Evolutionary conservation across 2,113 vertebrate species (phyloP), one percentile per base, ranked within the genome.

Genomic region (Noctilio leporinus): DNA sequence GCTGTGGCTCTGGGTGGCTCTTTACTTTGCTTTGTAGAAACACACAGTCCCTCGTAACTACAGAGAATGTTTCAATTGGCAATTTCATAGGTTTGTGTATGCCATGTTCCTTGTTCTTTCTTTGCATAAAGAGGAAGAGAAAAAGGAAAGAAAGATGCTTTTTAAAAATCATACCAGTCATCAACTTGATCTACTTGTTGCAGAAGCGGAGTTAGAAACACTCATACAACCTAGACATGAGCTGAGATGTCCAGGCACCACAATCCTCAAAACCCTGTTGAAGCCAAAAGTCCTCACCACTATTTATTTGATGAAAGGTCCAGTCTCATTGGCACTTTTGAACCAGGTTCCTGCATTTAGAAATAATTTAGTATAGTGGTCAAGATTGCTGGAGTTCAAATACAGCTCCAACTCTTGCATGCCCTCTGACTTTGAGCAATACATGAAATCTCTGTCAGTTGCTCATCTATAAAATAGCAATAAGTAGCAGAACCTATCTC

Each of bases 261-360:
- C 17, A 30, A 20, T 24, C 14, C 16, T 67, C 86, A 81, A 72
- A 47, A 24, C 3, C 7, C 35, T 22, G 1, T 9, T 33, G 72
- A 69, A 33, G 43, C 72, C 87, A 14, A 45, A 26, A 51, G 1
- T 28, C 53, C 10, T 65, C 38, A 17, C 14, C 9, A 9, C 12
- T 22, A 6, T 57, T 24, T 69, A 70, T 43, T 10, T 77, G 30
- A 38, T 22, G 43, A 85, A 55, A 91, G 6, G 17, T 12, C 10
- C 33, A 26, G 11, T 33, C 35, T 12, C 12, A 1, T 0, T 14
- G 38, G 24, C 7, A 30, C n/a, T 85, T 0, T 0, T 24, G 69
- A n/a, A 14, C 15, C 43, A 9, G 0, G 35, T 24, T 19, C 26
- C 28, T 53, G 7, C 20, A 76, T 11, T 7, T 0, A 16, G 43